Base-by-base conservation (phyloP, 2,113 vertebrate genomes). In the Excalfactoria chinensis region DNA sequence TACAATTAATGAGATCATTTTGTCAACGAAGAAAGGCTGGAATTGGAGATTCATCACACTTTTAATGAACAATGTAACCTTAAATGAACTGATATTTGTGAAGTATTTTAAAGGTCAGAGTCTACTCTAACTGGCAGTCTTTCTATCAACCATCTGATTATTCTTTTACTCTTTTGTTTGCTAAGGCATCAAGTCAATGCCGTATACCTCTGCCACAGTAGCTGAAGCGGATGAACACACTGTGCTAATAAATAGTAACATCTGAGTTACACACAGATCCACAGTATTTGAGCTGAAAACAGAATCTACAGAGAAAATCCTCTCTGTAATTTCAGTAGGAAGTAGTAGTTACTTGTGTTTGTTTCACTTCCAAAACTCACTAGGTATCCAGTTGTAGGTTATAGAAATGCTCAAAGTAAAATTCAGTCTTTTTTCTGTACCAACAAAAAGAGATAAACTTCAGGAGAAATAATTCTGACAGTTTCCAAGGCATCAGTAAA, bases 141-240 rank as follows among this genome's bases (percentile, higher is more conserved):
- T 84, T 92, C 91, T 93, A 96, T 95, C 55, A 2, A 67, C 86
- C 72, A 12, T 25, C 89, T 94, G 94, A 96, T 96, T 92, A 94
- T 90, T 84, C 90, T 93, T 93, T 95, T 94, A 94, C 92, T 83
- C 78, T 88, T 80, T 67, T 95, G 81, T 96, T 96, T 96, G 78
- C 79, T 84, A 82, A 92, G 75, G 71, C 86, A 80, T 17, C 56
- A 66, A 89, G 88, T 79, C 90, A 93, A 91, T 91, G 72, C 11
- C 20, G 0, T 80, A 86, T 37, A 91, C 55, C 75, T 94, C 84
- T 91, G 92, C 53, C 92, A 79, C 70, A 69, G 71, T 30, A 37
- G 56, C 5, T 70, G 28, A 90, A 81, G 17, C 59, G 93, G 62
- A 70, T 66, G 88, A 92, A 95, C 91, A 84, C 69, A 72, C 63